Conservation (phyloP, 2,113 vertebrate species). For the Caloenas nicobarica region DNA sequence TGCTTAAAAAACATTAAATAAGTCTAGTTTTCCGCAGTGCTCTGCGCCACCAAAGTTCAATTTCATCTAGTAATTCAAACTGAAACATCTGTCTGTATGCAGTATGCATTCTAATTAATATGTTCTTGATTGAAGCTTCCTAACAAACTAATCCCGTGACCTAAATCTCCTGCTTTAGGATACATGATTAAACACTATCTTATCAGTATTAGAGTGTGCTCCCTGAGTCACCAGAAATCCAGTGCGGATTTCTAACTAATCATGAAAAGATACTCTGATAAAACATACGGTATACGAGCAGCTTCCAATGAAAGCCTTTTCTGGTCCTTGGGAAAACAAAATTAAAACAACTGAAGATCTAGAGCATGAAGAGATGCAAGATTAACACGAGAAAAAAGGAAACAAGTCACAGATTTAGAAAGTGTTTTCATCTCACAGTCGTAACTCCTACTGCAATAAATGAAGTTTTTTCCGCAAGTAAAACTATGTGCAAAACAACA, state of each 20-base stretch:
- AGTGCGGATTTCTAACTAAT: background rate
- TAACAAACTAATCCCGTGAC: constrained; percentile 64
- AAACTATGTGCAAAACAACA: background rate
- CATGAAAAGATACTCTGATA: background rate
- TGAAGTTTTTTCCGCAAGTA: background rate
- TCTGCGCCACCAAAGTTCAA: background rate
- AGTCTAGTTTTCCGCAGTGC: background rate
- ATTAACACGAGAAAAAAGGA: background rate
- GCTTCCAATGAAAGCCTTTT: background rate
- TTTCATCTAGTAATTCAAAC: background rate
- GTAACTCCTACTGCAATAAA: background rate
- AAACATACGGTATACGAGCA: background rate
- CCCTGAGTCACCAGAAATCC: constrained; percentile 31
- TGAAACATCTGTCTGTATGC: constrained; percentile 5
- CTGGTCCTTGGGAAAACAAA: background rate
- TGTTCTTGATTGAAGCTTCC: constrained; percentile 45
- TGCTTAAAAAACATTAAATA: background rate
- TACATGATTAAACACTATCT: constrained; percentile 63
- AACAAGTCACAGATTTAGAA: background rate
- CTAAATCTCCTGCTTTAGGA: constrained; percentile 49
- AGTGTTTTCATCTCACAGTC: background rate
- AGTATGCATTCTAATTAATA: constrained; percentile 10
- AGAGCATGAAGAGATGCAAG: background rate
- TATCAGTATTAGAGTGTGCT: background rate
- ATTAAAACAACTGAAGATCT: background rate